Percentiles rank a stretch among this genome's conserved stretches.
Conservation (phyloP, 2,113 vertebrate species). For the Leptocoma aspasia region DNA sequence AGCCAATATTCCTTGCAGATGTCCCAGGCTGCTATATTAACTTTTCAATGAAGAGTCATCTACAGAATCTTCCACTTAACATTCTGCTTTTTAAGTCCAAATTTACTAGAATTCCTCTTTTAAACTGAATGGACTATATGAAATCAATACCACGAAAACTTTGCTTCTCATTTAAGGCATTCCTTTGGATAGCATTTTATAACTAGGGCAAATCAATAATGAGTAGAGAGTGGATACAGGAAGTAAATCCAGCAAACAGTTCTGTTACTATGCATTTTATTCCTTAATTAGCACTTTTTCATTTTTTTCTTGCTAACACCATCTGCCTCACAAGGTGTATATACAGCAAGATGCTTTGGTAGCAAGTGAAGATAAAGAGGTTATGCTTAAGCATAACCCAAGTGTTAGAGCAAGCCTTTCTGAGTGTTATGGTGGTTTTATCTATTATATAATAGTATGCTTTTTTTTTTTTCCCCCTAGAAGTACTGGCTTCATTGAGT, state of each 20-base stretch:
- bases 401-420: background rate
- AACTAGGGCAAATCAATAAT: background rate
- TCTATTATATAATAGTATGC: background rate
- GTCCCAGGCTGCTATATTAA: background rate
- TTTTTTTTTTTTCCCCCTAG: background rate
- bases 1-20: background rate
- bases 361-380: background rate
- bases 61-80: background rate
- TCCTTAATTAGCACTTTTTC: background rate
- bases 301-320: background rate
- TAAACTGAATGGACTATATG: background rate
- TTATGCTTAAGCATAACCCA: background rate
- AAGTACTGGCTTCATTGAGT: background rate
- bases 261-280: background rate
- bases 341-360: background rate
- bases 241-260: background rate
- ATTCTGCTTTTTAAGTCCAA: background rate
- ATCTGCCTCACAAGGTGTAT: background rate
- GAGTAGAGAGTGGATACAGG: background rate
- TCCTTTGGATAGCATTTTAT: background rate
- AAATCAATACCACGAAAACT: background rate
- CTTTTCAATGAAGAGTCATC: background rate
- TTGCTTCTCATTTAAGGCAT: background rate
- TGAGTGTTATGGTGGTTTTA: background rate
- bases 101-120: background rate